These are phyloP conservation scores for Tarsius wallacei DNA, from an alignment of 2,797 vertebrate species.

Conservation along the genomic window DNA sequence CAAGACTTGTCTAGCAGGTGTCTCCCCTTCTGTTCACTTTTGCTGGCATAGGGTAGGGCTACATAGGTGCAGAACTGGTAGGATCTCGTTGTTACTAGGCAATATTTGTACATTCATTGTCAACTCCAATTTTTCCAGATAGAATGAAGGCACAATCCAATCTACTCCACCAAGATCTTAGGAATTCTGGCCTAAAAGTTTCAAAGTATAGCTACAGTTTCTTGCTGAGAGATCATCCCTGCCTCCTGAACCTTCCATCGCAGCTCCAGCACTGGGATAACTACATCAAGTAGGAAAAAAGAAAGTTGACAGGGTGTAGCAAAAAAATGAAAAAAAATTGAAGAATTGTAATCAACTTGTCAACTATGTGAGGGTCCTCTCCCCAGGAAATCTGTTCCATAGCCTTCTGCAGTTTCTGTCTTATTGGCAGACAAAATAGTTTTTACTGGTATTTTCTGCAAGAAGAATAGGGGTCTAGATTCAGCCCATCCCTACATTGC, in stretches of 20 bases:
- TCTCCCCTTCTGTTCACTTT: not conserved
- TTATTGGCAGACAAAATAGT: not conserved
- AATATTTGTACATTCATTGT: not conserved
- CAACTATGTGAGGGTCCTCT: not conserved
- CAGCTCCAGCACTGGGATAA: not conserved
- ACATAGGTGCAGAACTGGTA: not conserved
- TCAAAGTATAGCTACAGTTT: not conserved
- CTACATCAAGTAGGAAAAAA: not conserved
- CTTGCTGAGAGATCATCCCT: not conserved
- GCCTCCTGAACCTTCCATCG: not conserved
- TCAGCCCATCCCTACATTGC: not conserved
- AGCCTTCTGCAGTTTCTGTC: not conserved
- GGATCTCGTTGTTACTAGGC: not conserved
- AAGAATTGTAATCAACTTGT: not conserved
- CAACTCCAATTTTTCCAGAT: not conserved
- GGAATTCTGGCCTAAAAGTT: not conserved
- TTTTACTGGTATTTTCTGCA: not conserved
- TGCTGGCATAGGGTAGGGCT: not conserved
- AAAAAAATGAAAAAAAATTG: not conserved
- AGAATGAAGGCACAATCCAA: not conserved
- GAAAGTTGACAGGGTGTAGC: not conserved
- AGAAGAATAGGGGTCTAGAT: not conserved
- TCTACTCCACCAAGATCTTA: not conserved
- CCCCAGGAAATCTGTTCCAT: not conserved
- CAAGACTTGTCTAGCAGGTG: not conserved